These are phyloP conservation scores for Spea multiplicata DNA, from an alignment of 2,113 vertebrate species.

Conservation along the genomic window DNA sequence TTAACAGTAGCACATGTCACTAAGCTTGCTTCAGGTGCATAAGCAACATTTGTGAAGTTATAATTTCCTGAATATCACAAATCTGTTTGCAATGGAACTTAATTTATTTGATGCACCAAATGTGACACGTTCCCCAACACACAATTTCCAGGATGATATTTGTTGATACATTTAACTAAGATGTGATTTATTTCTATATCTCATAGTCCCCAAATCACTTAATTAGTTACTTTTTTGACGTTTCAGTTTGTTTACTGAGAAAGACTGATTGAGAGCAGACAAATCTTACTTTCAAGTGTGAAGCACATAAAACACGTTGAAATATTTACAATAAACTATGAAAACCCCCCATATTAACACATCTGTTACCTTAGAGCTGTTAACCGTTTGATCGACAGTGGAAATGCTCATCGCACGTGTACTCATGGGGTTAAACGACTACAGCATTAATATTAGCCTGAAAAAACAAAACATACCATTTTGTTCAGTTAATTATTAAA, in stretches of 20 bases:
- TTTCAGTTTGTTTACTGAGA: slow-evolving; percentile 4
- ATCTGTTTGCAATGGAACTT: no score
- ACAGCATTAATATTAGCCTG: neutral
- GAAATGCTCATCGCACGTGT: neutral
- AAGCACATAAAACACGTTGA: slow-evolving; percentile 31
- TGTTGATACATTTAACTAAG: no score
- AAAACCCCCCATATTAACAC: no score
- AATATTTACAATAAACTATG: slow-evolving; percentile 18
- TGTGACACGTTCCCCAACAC: no score
- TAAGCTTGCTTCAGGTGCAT: no score
- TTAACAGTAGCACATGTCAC: no score
- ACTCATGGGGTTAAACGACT: no score
- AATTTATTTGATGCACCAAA: no score
- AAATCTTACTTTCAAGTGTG: slow-evolving; percentile 39
- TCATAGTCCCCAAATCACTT: neutral
- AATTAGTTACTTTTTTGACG: slow-evolving; percentile 12
- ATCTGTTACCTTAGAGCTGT: neutral
- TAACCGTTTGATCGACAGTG: neutral
- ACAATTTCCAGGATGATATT: no score
- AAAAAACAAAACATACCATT: slow-evolving; percentile 5
- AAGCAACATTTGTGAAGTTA: no score
- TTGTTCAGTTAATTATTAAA: neutral
- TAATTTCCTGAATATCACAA: no score
- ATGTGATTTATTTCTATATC: no score
- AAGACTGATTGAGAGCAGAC: slow-evolving; percentile 16